Conservation (phyloP, 2,888 invertebrate genomes). For the Drosophila lacicola region DNA sequence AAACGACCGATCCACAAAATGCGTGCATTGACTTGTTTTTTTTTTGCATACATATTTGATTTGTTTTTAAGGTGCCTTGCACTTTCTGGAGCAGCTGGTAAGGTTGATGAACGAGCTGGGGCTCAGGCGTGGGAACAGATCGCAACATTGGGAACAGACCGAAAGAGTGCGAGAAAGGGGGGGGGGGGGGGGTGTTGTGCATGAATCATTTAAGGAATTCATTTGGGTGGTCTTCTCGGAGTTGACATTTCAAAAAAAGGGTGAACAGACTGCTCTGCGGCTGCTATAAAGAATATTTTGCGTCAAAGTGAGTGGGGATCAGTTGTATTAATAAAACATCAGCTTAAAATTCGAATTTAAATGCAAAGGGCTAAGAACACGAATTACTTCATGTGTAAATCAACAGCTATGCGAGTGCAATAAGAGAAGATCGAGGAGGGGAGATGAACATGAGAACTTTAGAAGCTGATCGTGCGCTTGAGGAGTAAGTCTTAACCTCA, state of each 20-base stretch:
- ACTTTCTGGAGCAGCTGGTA: constrained; percentile 29
- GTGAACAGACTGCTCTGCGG: background rate
- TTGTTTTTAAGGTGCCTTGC: constrained; percentile 27
- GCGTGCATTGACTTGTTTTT: constrained; percentile 41
- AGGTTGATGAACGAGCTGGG: constrained; percentile 26
- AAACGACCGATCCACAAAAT: constrained; percentile 30
- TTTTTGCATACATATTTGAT: too few relatives aligned
- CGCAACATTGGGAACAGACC: background rate
- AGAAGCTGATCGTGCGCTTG: too few relatives aligned
- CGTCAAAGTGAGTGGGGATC: constrained; percentile 5
- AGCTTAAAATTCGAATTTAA: constrained; percentile 1
- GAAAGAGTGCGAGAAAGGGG: background rate
- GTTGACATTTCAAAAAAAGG: background rate
- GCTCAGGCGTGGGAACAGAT: constrained; percentile 30
- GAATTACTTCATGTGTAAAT: background rate
- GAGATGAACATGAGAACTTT: too few relatives aligned
- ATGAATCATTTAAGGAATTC: constrained; percentile 13
- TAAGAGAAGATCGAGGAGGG: too few relatives aligned
- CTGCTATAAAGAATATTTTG: constrained; percentile 8
- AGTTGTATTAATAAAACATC: background rate
- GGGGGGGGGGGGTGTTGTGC: background rate
- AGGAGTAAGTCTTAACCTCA: too few relatives aligned
- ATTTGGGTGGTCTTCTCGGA: background rate
- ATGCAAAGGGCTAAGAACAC: background rate
- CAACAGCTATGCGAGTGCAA: too few relatives aligned